phyloP scores from a whole-genome alignment of 2,888 invertebrate species.

The Melieria crassipennis region DNA sequence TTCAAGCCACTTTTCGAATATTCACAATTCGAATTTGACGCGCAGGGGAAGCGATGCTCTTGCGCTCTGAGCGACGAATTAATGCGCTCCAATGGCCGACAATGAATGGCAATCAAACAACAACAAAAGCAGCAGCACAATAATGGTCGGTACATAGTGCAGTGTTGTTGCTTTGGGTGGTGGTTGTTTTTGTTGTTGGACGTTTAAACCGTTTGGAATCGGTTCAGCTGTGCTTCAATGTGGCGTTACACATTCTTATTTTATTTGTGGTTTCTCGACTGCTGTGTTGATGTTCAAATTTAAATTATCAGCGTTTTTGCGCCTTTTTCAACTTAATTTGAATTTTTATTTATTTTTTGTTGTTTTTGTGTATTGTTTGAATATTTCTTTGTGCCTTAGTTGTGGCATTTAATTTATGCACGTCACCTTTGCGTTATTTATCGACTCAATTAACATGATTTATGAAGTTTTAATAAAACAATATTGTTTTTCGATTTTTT shows the following conservation, averaged over 20 bases:
- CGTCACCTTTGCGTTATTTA: constrained; percentile 23
- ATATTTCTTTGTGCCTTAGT: no score
- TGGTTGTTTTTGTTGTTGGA: neutral
- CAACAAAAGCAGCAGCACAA: no score
- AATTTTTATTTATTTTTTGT: neutral
- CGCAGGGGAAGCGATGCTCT: no score
- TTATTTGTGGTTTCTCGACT: neutral
- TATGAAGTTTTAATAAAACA: constrained; percentile 19
- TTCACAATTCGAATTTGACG: no score
- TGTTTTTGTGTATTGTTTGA: neutral
- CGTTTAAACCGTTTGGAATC: neutral
- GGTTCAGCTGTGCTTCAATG: neutral
- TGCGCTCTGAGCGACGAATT: no score
- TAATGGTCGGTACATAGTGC: no score
- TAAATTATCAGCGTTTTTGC: neutral
- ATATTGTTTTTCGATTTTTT: constrained; percentile 7
- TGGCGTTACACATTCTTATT: neutral
- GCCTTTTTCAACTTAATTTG: neutral
- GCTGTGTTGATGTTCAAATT: neutral
- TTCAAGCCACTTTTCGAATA: no score
- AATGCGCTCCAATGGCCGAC: no score
- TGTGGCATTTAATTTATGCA: constrained; percentile 5
- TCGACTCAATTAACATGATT: constrained; percentile 31
- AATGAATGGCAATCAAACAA: no score
- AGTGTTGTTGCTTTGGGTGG: no score